phyloP scores from a whole-genome alignment of 2,113 vertebrate species.

The Orthochromis malagaraziensis region DNA sequence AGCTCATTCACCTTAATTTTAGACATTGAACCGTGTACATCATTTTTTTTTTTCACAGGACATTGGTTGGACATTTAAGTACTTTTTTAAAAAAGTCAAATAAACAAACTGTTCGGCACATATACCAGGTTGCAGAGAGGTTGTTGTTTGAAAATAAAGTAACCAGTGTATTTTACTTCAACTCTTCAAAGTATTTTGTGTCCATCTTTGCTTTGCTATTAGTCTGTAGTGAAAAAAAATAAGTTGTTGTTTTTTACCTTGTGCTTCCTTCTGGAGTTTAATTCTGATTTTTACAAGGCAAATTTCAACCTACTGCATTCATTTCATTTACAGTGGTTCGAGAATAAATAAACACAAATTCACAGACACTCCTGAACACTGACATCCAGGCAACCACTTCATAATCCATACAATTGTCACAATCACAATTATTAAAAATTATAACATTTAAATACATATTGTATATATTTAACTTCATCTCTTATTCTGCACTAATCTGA shows the following conservation, averaged over 20 bases:
- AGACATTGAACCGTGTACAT: conserved; percentile 10
- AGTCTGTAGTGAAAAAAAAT: background rate
- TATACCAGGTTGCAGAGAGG: background rate
- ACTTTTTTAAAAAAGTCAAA: background rate
- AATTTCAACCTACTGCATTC: background rate
- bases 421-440: background rate
- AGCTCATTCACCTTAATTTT: conserved; percentile 32
- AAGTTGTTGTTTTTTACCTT: background rate
- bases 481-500: background rate
- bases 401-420: background rate
- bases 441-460: conserved; percentile 1
- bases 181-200: background rate
- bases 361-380: background rate
- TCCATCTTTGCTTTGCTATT: background rate
- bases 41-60: background rate
- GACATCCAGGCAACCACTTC: background rate
- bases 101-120: background rate
- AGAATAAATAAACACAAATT: conserved; percentile 14
- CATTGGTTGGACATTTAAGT: background rate
- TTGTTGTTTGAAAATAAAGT: background rate
- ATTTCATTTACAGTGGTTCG: background rate
- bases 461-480: background rate
- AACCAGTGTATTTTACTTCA: background rate
- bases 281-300: background rate
- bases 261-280: background rate